Evolutionary conservation across 2,888 invertebrate species (phyloP).

Genomic region (Dicycla oo): DNA sequence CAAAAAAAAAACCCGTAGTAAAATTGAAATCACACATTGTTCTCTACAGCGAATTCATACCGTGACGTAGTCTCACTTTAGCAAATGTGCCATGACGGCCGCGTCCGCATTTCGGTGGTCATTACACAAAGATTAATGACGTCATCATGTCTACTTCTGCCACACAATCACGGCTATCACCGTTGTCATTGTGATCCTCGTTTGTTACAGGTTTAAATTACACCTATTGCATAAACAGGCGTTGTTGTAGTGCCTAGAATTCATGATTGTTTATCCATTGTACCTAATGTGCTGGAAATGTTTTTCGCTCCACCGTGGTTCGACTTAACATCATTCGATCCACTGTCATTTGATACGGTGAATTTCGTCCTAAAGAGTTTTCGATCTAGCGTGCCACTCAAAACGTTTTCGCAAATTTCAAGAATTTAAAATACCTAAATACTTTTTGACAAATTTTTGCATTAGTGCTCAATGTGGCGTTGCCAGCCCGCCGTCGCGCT

Average conservation of each 20-base stretch:
- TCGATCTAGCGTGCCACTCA: too few relatives aligned
- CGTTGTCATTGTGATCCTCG: constrained; percentile 57
- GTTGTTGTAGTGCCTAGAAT: constrained; percentile 6
- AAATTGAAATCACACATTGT: not conserved
- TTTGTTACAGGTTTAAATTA: constrained; percentile 54
- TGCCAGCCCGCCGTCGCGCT: too few relatives aligned
- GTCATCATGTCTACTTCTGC: constrained; percentile 81
- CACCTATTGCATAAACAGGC: constrained; percentile 43
- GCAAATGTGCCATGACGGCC: constrained; percentile 83
- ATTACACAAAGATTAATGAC: constrained; percentile 87
- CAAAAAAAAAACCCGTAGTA: too few relatives aligned
- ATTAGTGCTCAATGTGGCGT: too few relatives aligned
- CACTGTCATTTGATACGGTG: too few relatives aligned
- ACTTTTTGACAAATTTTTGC: not conserved
- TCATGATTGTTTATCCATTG: not conserved
- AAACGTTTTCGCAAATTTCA: too few relatives aligned
- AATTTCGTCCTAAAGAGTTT: too few relatives aligned
- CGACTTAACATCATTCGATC: too few relatives aligned
- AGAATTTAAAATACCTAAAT: too few relatives aligned
- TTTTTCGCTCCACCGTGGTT: not conserved
- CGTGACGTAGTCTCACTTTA: constrained; percentile 52
- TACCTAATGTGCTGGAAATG: not conserved
- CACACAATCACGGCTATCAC: constrained; percentile 74
- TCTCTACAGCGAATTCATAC: constrained; percentile 60
- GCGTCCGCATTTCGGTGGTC: constrained; percentile 78